Percentiles rank a stretch among this genome's conserved stretches.
phyloP scores from a whole-genome alignment of 2,113 vertebrate species.

The Lanius collurio region DNA sequence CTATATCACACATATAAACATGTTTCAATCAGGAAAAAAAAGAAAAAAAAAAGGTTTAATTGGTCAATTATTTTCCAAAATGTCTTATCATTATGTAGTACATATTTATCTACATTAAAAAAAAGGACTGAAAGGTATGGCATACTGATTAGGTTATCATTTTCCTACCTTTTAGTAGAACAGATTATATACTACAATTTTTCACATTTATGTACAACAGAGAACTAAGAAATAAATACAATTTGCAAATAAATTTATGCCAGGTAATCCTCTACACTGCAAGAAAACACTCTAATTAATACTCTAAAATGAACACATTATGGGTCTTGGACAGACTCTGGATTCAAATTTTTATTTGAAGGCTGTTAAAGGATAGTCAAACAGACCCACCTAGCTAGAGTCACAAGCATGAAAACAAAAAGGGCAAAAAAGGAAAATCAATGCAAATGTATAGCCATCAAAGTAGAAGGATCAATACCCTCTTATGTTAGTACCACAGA shows the following conservation, averaged over 20 bases:
- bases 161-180: neutral
- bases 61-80: conserved; percentile 25
- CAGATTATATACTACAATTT: neutral
- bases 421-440: conserved; percentile 1
- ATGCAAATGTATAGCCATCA: neutral
- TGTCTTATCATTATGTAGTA: neutral
- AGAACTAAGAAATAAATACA: neutral
- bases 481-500: neutral
- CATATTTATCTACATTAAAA: neutral
- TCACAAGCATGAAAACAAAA: neutral
- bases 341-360: neutral
- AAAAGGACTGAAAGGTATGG: neutral
- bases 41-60: neutral
- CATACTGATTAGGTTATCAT: neutral
- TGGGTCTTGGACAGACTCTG: neutral
- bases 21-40: neutral
- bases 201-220: neutral
- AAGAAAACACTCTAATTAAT: neutral
- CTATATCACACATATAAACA: neutral
- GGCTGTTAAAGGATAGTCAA: neutral
- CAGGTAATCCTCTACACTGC: neutral
- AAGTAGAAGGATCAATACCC: neutral
- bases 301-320: neutral
- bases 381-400: neutral
- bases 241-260: neutral